These are phyloP conservation scores for Lepidocolaptes lacrymiger DNA, from an alignment of 2,797 vertebrate genomes.

Conservation along the genomic window DNA sequence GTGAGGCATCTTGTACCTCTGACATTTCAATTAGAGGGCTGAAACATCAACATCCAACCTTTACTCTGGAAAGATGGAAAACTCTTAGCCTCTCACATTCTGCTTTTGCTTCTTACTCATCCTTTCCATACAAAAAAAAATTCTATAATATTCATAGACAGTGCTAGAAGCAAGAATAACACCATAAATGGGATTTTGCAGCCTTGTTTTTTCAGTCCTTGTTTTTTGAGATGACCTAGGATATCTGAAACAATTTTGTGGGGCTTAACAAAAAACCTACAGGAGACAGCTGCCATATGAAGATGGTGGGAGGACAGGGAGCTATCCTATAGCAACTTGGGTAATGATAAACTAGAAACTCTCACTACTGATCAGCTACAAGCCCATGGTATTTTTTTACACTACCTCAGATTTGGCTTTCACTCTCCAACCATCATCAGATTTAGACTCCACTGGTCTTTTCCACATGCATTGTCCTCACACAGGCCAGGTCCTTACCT, in stretches of 20 bases:
- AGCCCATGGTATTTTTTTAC: background rate
- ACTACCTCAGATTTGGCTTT: background rate
- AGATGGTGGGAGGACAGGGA: background rate
- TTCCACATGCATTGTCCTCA: background rate
- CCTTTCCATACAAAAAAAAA: background rate
- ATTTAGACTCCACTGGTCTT: background rate
- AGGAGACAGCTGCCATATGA: background rate
- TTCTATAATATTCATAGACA: background rate
- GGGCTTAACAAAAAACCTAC: background rate
- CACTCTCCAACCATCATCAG: background rate
- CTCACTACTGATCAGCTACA: background rate
- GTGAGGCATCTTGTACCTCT: slow-evolving; percentile 27
- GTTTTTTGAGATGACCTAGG: background rate
- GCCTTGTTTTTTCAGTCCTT: background rate
- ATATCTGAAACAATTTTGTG: background rate
- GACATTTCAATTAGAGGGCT: slow-evolving; percentile 58
- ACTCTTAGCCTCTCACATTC: background rate
- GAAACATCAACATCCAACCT: background rate
- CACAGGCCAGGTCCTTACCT: background rate
- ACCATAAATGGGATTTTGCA: background rate
- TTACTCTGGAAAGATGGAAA: slow-evolving; percentile 14
- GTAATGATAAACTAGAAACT: background rate
- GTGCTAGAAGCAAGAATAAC: background rate
- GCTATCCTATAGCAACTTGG: background rate
- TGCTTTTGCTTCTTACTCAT: background rate